Percentiles rank a stretch among this genome's conserved stretches.
These are phyloP conservation scores for Muscina levida DNA, from an alignment of 2,888 invertebrate species.

Conservation along the genomic window DNA sequence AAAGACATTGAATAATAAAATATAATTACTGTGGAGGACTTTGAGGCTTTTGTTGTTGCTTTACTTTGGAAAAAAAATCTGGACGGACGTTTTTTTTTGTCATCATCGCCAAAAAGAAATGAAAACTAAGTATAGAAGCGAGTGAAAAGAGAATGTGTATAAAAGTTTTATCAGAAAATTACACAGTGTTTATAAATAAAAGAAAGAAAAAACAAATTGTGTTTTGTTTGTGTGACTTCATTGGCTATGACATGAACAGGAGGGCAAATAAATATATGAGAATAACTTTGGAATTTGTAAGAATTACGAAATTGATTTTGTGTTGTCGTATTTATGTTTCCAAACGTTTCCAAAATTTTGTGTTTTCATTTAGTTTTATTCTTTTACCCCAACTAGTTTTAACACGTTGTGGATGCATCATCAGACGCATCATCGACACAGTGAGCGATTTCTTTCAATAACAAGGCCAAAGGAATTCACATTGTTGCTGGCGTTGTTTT, in stretches of 20 bases:
- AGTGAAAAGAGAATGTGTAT: conserved; percentile 1
- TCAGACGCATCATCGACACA: conserved; percentile 44
- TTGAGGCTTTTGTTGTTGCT: conserved; percentile 13
- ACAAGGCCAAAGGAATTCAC: conserved; percentile 55
- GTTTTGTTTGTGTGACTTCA: conserved; percentile 2
- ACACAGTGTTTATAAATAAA: conserved; percentile 4
- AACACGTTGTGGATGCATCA: conserved; percentile 51
- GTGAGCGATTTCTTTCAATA: conserved; percentile 25
- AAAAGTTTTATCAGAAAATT: not conserved
- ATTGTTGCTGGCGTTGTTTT: conserved; percentile 20
- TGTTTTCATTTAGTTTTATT: conserved; percentile 10
- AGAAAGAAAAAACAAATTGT: not conserved
- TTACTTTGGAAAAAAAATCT: not conserved
- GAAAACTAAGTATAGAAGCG: conserved; percentile 31
- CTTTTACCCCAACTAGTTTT: conserved; percentile 26
- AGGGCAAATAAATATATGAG: conserved; percentile 15
- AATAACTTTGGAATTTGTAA: conserved; percentile 9
- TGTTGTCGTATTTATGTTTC: not conserved
- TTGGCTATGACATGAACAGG: not conserved
- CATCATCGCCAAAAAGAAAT: not conserved
- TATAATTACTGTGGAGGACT: conserved; percentile 18
- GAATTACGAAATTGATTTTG: not conserved
- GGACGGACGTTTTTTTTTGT: conserved; percentile 31
- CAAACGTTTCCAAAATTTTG: conserved; percentile 1
- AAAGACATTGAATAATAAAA: not conserved